These are phyloP conservation scores for Cryptosula pallasiana DNA, from an alignment of 2,888 invertebrate genomes.

Conservation along the genomic window DNA sequence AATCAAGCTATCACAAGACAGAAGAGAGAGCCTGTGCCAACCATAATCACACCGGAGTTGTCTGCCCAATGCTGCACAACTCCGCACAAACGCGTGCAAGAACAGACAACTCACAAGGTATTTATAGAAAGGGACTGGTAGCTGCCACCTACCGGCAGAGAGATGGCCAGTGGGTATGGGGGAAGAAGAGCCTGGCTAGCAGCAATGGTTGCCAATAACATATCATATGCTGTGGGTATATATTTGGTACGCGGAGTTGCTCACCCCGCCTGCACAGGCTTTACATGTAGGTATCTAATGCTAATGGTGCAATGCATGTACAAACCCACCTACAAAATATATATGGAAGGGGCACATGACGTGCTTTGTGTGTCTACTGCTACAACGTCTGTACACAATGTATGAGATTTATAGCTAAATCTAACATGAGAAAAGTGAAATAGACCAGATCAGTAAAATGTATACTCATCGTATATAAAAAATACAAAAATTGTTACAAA, in stretches of 20 bases:
- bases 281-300: neutral
- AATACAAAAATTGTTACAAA: no score
- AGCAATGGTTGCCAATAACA: slow-evolving; percentile 23
- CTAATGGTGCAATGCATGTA: neutral
- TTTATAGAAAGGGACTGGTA: no score
- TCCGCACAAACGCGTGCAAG: no score
- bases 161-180: no score
- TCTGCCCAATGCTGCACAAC: no score
- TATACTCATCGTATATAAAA: neutral
- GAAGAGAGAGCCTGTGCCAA: no score
- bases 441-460: neutral
- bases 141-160: no score
- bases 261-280: slow-evolving; percentile 24
- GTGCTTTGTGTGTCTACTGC: neutral
- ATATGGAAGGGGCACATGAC: neutral
- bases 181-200: slow-evolving; percentile 24
- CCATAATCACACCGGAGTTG: no score
- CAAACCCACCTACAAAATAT: neutral
- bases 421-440: neutral
- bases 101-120: no score
- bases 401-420: neutral
- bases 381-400: neutral
- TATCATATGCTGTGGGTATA: no score
- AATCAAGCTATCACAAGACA: no score
- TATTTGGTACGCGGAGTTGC: neutral